Evolutionary conservation across 1,140 invertebrate genomes (phyloP), one percentile per base, ranked within the genome.

Genomic region (Polypedilum pembai): DNA sequence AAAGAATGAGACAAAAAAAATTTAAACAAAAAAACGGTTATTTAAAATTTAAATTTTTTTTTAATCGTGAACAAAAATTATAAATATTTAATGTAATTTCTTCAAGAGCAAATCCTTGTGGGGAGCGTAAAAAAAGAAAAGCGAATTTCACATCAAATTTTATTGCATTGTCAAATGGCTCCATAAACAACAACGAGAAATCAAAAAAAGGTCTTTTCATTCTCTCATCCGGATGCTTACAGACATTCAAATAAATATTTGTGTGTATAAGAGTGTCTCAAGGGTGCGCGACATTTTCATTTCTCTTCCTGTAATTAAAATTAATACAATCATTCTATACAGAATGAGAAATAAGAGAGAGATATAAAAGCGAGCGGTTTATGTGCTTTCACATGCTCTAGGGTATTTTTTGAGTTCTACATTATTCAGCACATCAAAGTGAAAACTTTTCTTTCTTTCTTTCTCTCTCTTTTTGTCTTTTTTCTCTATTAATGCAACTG

Each of bases 221-320:
- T 33, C 24, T 5, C 24, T 33, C 24, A 33, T 33, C 24, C 24
- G 24, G 24, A 1, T 33, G 24, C 5, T 33, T 33, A 33, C 24
- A 33, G 24, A 33, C 24, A 33, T 33, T 33, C 24, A 33, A 33
- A 33, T 33, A 33, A 33, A 33, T 33, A 33, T 33, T 33, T 33
- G 24, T 33, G 24, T 33, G 24, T 33, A 5, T 33, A 33, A 33
- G 24, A 33, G 24, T 56, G 12, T n/a, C 45, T 56, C n/a, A n/a
- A 56, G 45, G 45, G 45, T 56, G 45, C 45, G 65, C 17, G 65
- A 69, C 65, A 69, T 18, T 69, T 20, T 20, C 65, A 69, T 69
- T 69, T 18, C 65, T 20, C 8, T 20, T 69, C 65, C 17, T 21
- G 65, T 69, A 69, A 69, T 69, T 69, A 69, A 69, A 69, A 69